These are phyloP conservation scores for Nothobranchius kuhntae DNA, from an alignment of 2,113 vertebrate genomes.

Conservation along the genomic window DNA sequence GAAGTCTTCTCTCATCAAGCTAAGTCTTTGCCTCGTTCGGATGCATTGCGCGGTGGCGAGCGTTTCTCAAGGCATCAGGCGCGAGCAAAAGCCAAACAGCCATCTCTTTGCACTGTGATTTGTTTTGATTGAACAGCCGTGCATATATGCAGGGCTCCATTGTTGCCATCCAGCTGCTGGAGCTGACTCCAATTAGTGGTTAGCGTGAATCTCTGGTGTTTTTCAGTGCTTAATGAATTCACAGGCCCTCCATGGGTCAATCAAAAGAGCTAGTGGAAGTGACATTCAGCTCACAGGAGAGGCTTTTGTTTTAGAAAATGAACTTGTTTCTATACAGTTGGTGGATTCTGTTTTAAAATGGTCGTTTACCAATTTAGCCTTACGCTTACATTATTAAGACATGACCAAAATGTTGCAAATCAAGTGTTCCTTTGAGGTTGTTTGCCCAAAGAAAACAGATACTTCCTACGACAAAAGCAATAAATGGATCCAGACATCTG, in stretches of 20 bases:
- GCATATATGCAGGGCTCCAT: slow-evolving; percentile 60
- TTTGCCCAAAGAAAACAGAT: slow-evolving; percentile 63
- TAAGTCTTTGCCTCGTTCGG: slow-evolving; percentile 48
- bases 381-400: neutral
- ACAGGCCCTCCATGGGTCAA: slow-evolving; percentile 46
- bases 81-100: slow-evolving; percentile 59
- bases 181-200: slow-evolving; percentile 76
- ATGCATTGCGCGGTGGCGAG: slow-evolving; percentile 43
- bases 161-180: slow-evolving; percentile 72
- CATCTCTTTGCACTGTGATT: slow-evolving; percentile 58
- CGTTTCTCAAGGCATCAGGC: slow-evolving; percentile 58
- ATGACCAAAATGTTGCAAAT: slow-evolving; percentile 12
- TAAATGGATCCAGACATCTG: slow-evolving; percentile 67
- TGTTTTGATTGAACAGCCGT: slow-evolving; percentile 68
- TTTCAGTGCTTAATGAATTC: slow-evolving; percentile 64
- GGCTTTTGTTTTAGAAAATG: too few species aligned
- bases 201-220: slow-evolving; percentile 58
- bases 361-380: too few species aligned
- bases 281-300: too few species aligned
- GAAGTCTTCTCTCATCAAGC: slow-evolving; percentile 67
- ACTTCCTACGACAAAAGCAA: slow-evolving; percentile 72
- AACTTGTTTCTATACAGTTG: too few species aligned
- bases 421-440: slow-evolving; percentile 30
- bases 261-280: slow-evolving; percentile 37
- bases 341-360: too few species aligned